Conservation (phyloP, 2,888 invertebrate genomes). For the Eupeodes luniger region DNA sequence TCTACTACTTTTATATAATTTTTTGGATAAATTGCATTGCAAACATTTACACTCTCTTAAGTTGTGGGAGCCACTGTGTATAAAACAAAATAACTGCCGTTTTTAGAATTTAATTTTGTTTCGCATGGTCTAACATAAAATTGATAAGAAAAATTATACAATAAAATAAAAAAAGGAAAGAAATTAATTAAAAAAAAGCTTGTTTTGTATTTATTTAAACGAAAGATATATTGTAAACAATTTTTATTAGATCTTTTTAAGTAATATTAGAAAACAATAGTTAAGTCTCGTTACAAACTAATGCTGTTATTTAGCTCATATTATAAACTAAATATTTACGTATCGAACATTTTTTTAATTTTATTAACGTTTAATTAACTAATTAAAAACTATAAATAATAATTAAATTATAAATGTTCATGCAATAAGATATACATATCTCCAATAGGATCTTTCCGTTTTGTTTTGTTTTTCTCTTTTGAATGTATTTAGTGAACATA, state of each 20-base stretch:
- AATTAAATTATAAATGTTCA: conserved; percentile 19
- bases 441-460: no score
- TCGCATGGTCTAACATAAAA: no score
- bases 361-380: conserved; percentile 9
- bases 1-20: no score
- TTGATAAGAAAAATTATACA: no score
- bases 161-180: no score
- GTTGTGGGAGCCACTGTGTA: no score
- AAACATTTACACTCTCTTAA: no score
- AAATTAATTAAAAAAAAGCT: conserved; percentile 35
- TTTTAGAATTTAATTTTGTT: no score
- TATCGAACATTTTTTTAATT: conserved; percentile 38
- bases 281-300: conserved; percentile 35
- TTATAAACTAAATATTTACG: conserved; percentile 6
- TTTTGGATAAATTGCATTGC: no score
- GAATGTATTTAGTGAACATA: conserved; percentile 32
- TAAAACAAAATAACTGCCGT: no score
- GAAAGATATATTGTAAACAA: conserved; percentile 44
- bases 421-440: not conserved
- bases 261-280: conserved; percentile 43
- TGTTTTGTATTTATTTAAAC: conserved; percentile 54
- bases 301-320: conserved; percentile 42
- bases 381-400: conserved; percentile 44
- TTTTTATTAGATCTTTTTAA: conserved; percentile 48
- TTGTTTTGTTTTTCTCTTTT: not conserved